Conservation (phyloP, 2,888 invertebrate species). For the Esperia sulphurella region DNA sequence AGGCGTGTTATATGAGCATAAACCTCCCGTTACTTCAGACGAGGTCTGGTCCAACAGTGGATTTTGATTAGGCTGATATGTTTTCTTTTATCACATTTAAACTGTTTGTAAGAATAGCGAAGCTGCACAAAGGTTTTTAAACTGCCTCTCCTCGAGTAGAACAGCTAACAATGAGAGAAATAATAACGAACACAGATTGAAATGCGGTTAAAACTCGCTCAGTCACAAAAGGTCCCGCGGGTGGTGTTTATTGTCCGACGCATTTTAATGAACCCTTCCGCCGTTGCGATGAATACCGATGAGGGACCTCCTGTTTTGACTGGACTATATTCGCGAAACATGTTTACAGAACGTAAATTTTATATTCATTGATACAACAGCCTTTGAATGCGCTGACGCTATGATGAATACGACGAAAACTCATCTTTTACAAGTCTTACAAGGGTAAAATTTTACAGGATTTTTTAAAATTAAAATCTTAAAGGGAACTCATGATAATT, state of each 20-base stretch:
- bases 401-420: too few relatives aligned
- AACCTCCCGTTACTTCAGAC: too few relatives aligned
- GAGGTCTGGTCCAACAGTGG: too few relatives aligned
- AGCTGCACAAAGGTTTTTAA: neutral
- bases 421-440: too few relatives aligned
- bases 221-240: slow-evolving; percentile 58
- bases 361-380: slow-evolving; percentile 9
- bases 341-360: slow-evolving; percentile 28
- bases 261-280: slow-evolving; percentile 70
- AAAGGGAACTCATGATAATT: neutral
- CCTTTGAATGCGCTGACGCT: neutral
- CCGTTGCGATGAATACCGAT: slow-evolving; percentile 63
- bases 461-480: neutral
- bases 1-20: too few relatives aligned
- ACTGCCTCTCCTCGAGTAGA: neutral
- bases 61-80: too few relatives aligned
- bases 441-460: neutral
- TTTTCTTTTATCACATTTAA: too few relatives aligned
- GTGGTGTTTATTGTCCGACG: slow-evolving; percentile 61
- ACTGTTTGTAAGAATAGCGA: too few relatives aligned
- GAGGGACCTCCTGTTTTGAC: slow-evolving; percentile 35
- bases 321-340: slow-evolving; percentile 30
- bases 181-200: slow-evolving; percentile 62
- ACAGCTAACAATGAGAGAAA: slow-evolving; percentile 44
- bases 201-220: slow-evolving; percentile 60